phyloP scores from a whole-genome alignment of 64 coral and sea anemone genomes.

The Dendrophyllia cribrosa region DNA sequence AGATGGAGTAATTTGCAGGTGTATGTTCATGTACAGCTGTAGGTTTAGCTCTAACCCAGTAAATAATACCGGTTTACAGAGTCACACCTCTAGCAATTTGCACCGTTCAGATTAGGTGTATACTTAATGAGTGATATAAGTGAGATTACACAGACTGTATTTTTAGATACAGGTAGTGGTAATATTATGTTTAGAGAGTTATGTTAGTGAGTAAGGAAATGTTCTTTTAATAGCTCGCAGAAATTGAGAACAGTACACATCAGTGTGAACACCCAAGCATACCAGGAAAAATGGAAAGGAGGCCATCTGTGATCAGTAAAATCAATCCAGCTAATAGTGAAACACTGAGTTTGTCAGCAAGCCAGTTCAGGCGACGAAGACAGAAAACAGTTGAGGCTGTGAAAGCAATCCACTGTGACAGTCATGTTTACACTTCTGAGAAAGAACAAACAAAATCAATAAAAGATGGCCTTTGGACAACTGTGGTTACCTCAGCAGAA shows the following conservation, averaged over 20 bases:
- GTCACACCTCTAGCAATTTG: slow-evolving; percentile 9
- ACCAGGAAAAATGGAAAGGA: slow-evolving; percentile 55
- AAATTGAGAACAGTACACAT: slow-evolving; percentile 39
- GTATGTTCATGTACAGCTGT: slow-evolving; percentile 26
- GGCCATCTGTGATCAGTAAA: slow-evolving; percentile 47
- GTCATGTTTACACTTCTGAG: slow-evolving; percentile 42
- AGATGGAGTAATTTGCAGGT: slow-evolving; percentile 35
- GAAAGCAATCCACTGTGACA: slow-evolving; percentile 72
- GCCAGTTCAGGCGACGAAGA: slow-evolving; percentile 55
- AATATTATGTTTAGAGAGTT: slow-evolving; percentile 57
- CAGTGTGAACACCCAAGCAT: slow-evolving; percentile 58
- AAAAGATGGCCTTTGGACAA: slow-evolving; percentile 75
- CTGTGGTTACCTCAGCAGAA: slow-evolving; percentile 58
- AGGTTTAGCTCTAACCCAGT: slow-evolving; percentile 50
- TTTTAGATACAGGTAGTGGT: slow-evolving; percentile 34
- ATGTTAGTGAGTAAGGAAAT: slow-evolving; percentile 59
- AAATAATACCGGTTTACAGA: slow-evolving; percentile 43
- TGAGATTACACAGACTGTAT: slow-evolving; percentile 51
- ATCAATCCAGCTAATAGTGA: slow-evolving; percentile 64
- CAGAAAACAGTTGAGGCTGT: slow-evolving; percentile 67
- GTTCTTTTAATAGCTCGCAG: slow-evolving; percentile 61
- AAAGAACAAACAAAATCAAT: slow-evolving; percentile 48
- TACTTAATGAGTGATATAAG: slow-evolving; percentile 54
- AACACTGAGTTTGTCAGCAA: slow-evolving; percentile 60
- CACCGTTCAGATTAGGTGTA: slow-evolving; percentile 57